Evolutionary conservation across 2,888 invertebrate genomes (phyloP), one percentile per base, ranked within the genome.

Genomic region (Chrysolina haemoptera): DNA sequence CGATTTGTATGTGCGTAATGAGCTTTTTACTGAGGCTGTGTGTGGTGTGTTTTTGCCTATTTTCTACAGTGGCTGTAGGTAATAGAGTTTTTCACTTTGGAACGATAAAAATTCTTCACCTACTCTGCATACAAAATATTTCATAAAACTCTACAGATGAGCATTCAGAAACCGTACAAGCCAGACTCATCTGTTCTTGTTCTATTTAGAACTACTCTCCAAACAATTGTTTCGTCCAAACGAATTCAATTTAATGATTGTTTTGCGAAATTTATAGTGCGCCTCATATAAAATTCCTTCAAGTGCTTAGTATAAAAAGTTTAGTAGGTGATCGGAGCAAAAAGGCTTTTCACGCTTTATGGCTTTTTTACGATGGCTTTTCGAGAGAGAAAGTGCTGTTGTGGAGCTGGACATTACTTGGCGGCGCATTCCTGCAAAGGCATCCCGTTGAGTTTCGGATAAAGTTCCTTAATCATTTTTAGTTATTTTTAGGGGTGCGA

Each of bases 231-330:
- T 75, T 48, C 66, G 41, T 69, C 65, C 50, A 46, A 71, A 71
- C 64, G 68, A 74, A 75, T 71, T 68, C 71, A 69, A 68, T 75
- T 75, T 71, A 71, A 75, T 75, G 75, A 75, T 75, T 65, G 75
- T 69, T 66, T 75, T 66, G 75, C 64, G 71, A 75, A 74, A 75
- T 75, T 75, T 75, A 75, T 69, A 62, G 66, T 62, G 62, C 48
- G 35, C 40, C 41, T 50, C 70, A 70, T 64, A 71, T 63, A 65
- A 76, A 76, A 76, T 71, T 76, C 67, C 50, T 71, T 53, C 68
- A 66, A 50, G 73, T 70, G 70, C 67, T 35, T 67, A 46, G 35
- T 59, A 55, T 71, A 71, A 71, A 70, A 71, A 71, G 64, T 71
- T 71, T 65, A 65, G 70, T 65, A 65, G 70, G 22, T 43, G 65